A percentile compares a stretch with the other conserved stretches of the same genome.
Conservation (phyloP, 2,113 vertebrate species). For the Ondatra zibethicus region DNA sequence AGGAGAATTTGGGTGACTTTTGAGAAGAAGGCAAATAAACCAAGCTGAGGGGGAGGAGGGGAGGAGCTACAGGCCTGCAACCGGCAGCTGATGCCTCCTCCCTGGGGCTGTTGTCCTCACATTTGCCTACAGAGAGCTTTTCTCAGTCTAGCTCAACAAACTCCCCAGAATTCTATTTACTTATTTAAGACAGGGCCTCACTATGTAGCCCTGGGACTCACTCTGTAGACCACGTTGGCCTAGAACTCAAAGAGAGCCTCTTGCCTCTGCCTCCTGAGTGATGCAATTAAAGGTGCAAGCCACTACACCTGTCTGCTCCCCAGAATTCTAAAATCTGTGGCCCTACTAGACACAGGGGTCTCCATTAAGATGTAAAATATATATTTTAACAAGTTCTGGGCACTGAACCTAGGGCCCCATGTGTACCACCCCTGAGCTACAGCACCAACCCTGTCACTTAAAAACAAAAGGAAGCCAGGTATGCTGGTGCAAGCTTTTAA, state of each 20-base stretch:
- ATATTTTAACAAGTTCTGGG: background rate
- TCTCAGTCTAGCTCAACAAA: accelerated
- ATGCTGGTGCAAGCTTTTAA: background rate
- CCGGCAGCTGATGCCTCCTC: accelerated
- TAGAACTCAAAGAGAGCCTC: background rate
- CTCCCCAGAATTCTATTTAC: background rate
- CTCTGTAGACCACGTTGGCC: background rate
- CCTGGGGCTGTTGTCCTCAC: accelerated
- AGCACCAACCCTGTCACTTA: background rate
- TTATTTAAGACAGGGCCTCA: background rate
- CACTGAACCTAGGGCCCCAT: too few relatives aligned
- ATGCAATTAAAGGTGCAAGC: too few relatives aligned
- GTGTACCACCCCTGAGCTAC: background rate
- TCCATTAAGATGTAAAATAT: background rate
- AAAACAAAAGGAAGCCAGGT: background rate
- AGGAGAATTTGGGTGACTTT: background rate
- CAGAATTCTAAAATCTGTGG: background rate
- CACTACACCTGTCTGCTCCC: background rate
- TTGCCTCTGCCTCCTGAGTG: background rate
- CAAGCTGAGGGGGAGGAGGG: background rate
- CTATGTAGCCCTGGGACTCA: background rate
- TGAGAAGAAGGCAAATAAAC: background rate
- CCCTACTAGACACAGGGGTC: background rate
- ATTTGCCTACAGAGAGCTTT: background rate
- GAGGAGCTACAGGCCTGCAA: accelerated